Evolutionary conservation across 1,140 invertebrate genomes (phyloP).

Genomic region (Drosophila pseudoobscura): DNA sequence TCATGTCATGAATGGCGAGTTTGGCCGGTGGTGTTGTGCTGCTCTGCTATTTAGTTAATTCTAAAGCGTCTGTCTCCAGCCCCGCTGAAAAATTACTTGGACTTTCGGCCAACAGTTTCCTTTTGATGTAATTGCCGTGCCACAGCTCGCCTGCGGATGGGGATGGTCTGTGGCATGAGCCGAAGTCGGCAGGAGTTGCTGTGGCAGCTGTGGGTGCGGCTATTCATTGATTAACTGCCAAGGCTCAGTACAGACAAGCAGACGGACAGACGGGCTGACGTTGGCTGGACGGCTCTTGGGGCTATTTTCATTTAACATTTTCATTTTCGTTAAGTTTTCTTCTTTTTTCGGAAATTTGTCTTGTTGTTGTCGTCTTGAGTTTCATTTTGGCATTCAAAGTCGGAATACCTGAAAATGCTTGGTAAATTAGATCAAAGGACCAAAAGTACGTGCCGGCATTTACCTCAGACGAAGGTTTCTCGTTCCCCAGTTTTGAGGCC

Average conservation of each 20-base stretch:
- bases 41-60: slow-evolving; percentile 72
- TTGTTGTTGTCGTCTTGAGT: slow-evolving; percentile 57
- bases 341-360: not conserved
- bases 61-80: slow-evolving; percentile 49
- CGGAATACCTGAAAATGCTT: slow-evolving; percentile 79
- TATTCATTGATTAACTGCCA: slow-evolving; percentile 73
- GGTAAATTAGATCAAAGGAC: slow-evolving; percentile 79
- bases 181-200: not conserved
- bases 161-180: not conserved
- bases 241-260: slow-evolving; percentile 18
- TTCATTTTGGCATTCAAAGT: slow-evolving; percentile 71
- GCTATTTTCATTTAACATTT: slow-evolving; percentile 71
- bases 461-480: slow-evolving; percentile 1
- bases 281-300: slow-evolving; percentile 17
- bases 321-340: slow-evolving; percentile 11
- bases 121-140: slow-evolving; percentile 74
- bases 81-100: slow-evolving; percentile 69
- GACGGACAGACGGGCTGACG: not conserved
- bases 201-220: slow-evolving; percentile 25
- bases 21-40: not conserved
- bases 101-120: slow-evolving; percentile 53
- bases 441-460: slow-evolving; percentile 69
- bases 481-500: not conserved
- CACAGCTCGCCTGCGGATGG: not conserved
- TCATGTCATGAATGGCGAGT: slow-evolving; percentile 31